Evolutionary conservation across 2,797 vertebrate genomes (phyloP), one percentile per base, ranked within the genome.

Genomic region (Eurystomus glaucurus): DNA sequence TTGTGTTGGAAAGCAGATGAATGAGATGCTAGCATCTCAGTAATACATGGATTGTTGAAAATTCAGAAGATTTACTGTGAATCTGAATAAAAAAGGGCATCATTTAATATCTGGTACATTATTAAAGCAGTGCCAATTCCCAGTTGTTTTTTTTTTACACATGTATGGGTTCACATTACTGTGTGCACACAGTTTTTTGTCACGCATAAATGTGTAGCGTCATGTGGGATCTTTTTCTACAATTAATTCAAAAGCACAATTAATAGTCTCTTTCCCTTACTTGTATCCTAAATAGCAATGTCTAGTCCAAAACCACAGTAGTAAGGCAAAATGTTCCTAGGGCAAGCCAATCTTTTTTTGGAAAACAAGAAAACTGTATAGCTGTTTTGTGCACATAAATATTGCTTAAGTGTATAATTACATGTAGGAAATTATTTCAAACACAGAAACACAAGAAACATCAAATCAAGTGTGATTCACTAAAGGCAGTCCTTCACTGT

Each of bases 391-490:
- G 85, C 71, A 90, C 64, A 93, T 88, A 91, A 97, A 87, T 88
- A 90, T 85, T 76, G 62, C 76, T 92, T 93, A 95, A 96, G 74
- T 89, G 58, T 74, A 91, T 97, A 96, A 96, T 96, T 96, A 82
- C 77, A 92, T 60, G 74, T 94, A 85, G 88, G 93, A 91, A 92
- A 96, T 85, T 58, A 95, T 96, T 96, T 97, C 93, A 92, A 69
- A 92, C 74, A 82, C 70, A 93, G 90, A 96, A 94, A 93, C 57
- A 82, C 23, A 86, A 95, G 83, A 96, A 86, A 79, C 88, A 91
- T 76, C 80, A 91, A 96, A 96, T 96, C 91, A 96, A 97, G 78
- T 22, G 28, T 95, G 91, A 96, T 91, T 97, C 91, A 96, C 75
- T 85, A 77, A 83, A 96, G 71, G 51, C 93, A 91, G 64, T 69